Evolutionary conservation across 2,113 vertebrate species (phyloP), one percentile per base, ranked within the genome.

Genomic region (Zeus faber): DNA sequence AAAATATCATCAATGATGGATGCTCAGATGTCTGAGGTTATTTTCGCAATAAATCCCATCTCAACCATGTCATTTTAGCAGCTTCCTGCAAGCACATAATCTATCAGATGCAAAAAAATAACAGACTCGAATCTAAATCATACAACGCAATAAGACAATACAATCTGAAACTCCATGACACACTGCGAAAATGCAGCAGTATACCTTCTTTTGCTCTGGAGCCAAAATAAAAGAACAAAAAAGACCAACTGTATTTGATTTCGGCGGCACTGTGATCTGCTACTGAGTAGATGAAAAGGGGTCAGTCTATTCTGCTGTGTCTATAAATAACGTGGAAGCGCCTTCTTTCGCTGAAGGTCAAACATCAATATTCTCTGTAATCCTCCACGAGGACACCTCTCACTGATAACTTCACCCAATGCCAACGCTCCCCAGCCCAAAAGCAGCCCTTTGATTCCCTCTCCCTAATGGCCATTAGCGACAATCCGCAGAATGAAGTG

Each of bases 81-180:
- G 63, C 71, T 49, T 61, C 69, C 58, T 61, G 49, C 21, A 21
- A n/a, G 46, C 65, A 61, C 67, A 80, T 65, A 70, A 77, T 69
- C 43, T 56, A 67, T 54, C 31, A 58, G 72, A 77, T 54, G 54
- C 66, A 76, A 76, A 70, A 57, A 61, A 77, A 81, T 77, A 69
- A 75, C 61, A 63, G 56, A 74, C 52, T 54, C 67, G n/a, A n/a
- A 55, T 56, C 69, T 71, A 63, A 71, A 71, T 60, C 41, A 67
- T 65, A 54, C 49, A 49, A 61, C 45, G 51, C 29, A 60, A 66
- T 71, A 67, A 73, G 55, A 77, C 56, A 73, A 74, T 62, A 65
- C 29, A 54, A 57, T 47, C 56, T 49, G 54, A 24, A 70, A 66
- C 60, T 41, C 47, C 4, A 29, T 61, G 46, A 13, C 14, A n/a